Conservation (phyloP, 2,797 vertebrate genomes). For the Tokudaia muenninki region DNA sequence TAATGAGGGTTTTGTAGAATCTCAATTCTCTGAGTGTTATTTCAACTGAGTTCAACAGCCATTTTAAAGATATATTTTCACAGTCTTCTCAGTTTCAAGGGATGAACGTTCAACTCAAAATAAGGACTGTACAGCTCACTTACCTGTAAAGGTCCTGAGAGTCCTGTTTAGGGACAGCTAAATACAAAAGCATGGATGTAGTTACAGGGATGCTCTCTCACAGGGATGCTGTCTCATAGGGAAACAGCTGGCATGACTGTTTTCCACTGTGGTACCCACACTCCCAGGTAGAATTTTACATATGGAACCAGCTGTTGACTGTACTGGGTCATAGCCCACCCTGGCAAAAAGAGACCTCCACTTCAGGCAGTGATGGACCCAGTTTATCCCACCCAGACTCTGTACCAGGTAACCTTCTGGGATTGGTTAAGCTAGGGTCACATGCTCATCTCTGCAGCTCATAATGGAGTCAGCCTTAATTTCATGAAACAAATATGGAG, state of each 20-base stretch:
- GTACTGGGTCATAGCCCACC: neutral
- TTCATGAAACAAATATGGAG: neutral
- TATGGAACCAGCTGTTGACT: neutral
- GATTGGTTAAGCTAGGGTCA: neutral
- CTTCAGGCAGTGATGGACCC: neutral
- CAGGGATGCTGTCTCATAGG: neutral
- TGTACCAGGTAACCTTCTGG: neutral
- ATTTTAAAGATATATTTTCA: neutral
- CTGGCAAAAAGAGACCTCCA: neutral
- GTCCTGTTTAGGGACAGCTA: neutral
- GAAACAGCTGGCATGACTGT: neutral
- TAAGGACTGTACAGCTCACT: neutral
- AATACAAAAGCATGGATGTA: neutral
- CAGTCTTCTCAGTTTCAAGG: slow-evolving; percentile 2
- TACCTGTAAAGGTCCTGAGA: neutral
- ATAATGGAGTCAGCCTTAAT: neutral
- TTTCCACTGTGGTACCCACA: neutral
- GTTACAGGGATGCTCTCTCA: neutral
- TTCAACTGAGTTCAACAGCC: neutral
- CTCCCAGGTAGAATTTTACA: neutral
- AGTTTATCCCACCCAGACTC: neutral
- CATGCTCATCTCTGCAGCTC: neutral
- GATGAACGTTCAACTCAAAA: neutral
- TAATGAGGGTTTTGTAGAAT: neutral
- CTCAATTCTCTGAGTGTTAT: neutral